These are phyloP conservation scores for Stichodactyla helianthus DNA, from an alignment of 64 coral and sea anemone genomes.

Conservation along the genomic window DNA sequence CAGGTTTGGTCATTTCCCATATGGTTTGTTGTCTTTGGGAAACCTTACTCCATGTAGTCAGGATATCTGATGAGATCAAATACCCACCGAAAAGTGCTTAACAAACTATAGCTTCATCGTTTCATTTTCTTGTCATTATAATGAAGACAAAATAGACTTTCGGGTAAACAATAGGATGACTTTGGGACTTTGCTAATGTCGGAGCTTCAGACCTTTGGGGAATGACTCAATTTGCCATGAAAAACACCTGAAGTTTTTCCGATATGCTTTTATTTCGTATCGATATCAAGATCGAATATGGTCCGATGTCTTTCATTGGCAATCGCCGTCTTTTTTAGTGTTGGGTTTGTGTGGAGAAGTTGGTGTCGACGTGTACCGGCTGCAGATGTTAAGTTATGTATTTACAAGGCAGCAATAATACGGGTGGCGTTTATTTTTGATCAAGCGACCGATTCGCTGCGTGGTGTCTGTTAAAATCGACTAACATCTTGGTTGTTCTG, in stretches of 20 bases:
- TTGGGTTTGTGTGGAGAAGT: not conserved
- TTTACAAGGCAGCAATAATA: not conserved
- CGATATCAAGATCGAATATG: not conserved
- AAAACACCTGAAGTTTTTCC: not conserved
- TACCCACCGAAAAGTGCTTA: conserved; percentile 18
- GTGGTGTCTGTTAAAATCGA: not conserved
- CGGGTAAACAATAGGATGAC: conserved; percentile 8
- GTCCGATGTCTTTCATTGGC: not conserved
- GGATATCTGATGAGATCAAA: conserved; percentile 25
- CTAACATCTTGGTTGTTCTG: not conserved
- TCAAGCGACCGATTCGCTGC: not conserved
- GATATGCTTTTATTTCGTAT: not conserved
- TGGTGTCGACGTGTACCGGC: not conserved
- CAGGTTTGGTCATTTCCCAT: conserved; percentile 11
- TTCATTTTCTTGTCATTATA: conserved; percentile 13
- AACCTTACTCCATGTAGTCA: conserved; percentile 16
- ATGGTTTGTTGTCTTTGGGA: conserved; percentile 15
- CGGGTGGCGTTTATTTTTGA: not conserved
- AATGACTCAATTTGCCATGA: conserved; percentile 1
- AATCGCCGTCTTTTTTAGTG: not conserved
- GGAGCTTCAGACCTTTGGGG: not conserved
- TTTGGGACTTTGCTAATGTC: conserved; percentile 3
- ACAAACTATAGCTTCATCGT: conserved; percentile 17
- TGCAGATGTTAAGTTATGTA: too few species aligned
- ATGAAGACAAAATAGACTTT: conserved; percentile 18